Base-by-base conservation (phyloP, 2,888 invertebrate species). In the Enchytraeus crypticus region DNA sequence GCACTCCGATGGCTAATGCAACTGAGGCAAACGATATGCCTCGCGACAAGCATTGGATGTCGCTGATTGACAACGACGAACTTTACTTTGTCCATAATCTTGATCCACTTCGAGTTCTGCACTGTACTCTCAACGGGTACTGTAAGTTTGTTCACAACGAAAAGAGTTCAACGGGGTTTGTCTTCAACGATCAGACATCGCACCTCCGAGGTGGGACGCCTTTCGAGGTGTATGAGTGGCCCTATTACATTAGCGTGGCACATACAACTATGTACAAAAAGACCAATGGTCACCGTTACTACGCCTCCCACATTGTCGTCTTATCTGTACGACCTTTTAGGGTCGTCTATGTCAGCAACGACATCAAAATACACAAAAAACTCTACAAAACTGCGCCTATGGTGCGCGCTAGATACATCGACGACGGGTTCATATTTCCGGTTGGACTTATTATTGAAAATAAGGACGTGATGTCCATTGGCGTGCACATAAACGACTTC, bases 41-140 rank as follows among this genome's bases (percentile, higher is more conserved):
- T 23, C 26, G 70, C n/a, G 70, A 70, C 63, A 70, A 70, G 53
- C 69, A 70, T 61, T 70, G 70, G 70, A 66, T 66, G 64, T 64
- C 69, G 1, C 53, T 69, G 51, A 56, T 62, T 29, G 51, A 66
- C 38, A 30, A 62, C 27, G 69, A 62, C 23, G 46, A 66, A 45
- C 62, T 71, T 21, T 65, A 62, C 59, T 71, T 69, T 54, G 70
- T 71, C 1, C 69, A 71, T 55, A 71, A 67, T 53, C 64, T 71
- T n/a, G 71, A 71, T 51, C 71, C 71, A 5, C 59, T 71, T 27
- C 53, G 70, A 27, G 60, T 71, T 8, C 63, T 71, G 51, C 57
- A 66, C 34, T 71, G 71, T 47, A 46, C 59, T 1, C 56, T 68
- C 30, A 45, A 47, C n/a, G 68, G 69, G 2, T 34, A 54, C 23